These are phyloP conservation scores for Gambusia yucatana DNA, from an alignment of 2,797 vertebrate genomes.

Conservation along the genomic window DNA sequence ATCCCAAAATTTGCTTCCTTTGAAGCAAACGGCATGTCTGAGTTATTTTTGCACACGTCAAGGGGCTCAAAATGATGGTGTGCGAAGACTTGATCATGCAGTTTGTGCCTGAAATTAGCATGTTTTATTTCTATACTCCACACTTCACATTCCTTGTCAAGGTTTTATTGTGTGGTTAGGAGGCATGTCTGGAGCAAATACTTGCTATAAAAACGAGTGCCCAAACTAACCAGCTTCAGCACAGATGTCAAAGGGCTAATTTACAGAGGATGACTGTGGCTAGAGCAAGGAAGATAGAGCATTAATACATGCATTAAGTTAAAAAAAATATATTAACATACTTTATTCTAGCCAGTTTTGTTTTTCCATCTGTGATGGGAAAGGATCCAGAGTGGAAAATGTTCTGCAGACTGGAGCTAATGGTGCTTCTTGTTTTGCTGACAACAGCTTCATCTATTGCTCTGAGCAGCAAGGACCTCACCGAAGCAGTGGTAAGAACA, in stretches of 20 bases:
- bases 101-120: conserved; percentile 42
- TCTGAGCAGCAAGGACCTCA: conserved; percentile 46
- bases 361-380: conserved; percentile 1
- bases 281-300: conserved; percentile 15
- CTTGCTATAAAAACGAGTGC: conserved; percentile 61
- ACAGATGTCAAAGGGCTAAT: neutral
- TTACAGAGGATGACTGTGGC: conserved; percentile 11
- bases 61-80: conserved; percentile 30
- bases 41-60: conserved; percentile 42
- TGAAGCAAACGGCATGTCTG: conserved; percentile 30
- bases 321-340: neutral
- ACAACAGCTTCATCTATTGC: conserved; percentile 42
- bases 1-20: conserved; percentile 27
- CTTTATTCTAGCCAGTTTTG: conserved; percentile 4
- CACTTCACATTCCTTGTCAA: conserved; percentile 60
- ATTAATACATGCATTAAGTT: conserved; percentile 10
- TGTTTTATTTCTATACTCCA: conserved; percentile 20
- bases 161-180: conserved; percentile 58
- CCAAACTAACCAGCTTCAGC: conserved; percentile 14
- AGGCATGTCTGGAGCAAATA: conserved; percentile 31
- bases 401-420: conserved; percentile 50
- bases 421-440: conserved; percentile 61
- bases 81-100: conserved; percentile 38
- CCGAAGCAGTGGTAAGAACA: conserved; percentile 72
- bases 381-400: conserved; percentile 37